Base-by-base conservation (phyloP, 2,797 vertebrate species). In the Lindbergichthys nudifrons region DNA sequence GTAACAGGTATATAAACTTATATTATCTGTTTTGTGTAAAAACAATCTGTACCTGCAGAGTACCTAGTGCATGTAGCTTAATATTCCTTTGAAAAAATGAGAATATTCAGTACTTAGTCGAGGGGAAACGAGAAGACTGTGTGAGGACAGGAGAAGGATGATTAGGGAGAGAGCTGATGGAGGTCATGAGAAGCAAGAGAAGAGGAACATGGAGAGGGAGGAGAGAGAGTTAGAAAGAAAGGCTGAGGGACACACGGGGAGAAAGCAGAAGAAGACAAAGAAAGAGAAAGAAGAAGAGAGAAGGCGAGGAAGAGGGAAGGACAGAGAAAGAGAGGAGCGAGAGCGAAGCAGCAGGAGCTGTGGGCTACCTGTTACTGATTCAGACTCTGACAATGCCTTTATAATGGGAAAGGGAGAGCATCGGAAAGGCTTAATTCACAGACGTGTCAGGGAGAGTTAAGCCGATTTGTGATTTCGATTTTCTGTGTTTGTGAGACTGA, bases 401-500 rank as follows among this genome's bases (percentile, higher is more conserved):
- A 92, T 90, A 92, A 94, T 92, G 88, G 91, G 83, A 91, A 88
- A 84, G 72, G 84, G 88, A 84, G 88, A 90, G 88, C 82, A 88
- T 87, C 83, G 89, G 90, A 92, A 93, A 90, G 79, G 88, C 89
- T 93, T 93, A 88, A 94, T 93, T 90, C 92, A 92, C 90, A 92
- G 90, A 92, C 73, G 84, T 92, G 92, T 94, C 91, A 81, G 91
- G 85, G 83, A 89, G 92, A 91, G 90, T 93, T 94, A 92, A 94
- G 93, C 90, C 88, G 91, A 93, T 93, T 93, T 92, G 90, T 90
- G 91, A 93, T 93, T 93, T 93, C 89, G 89, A 92, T 92, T 93
- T 92, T 93, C 87, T 90, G 85, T 90, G 91, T 93, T 92, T 92
- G 89, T 77, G 84, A 86, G 85, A 80, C 82, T 79, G 86, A 89